Evolutionary conservation across 2,113 vertebrate genomes (phyloP).

Genomic region (Cisticola juncidis): DNA sequence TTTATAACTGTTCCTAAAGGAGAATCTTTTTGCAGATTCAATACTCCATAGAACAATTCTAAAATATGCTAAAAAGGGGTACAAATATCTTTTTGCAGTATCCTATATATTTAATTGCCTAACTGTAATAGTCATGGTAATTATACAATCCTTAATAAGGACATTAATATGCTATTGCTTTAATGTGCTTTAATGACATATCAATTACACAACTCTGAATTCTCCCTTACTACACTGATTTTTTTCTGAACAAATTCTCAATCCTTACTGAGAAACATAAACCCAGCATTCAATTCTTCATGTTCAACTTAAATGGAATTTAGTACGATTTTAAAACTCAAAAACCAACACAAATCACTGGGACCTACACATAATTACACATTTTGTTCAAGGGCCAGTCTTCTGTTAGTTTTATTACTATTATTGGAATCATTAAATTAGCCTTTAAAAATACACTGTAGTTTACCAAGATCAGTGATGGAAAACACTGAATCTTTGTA

Average conservation of each 20-base stretch:
- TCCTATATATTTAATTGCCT: background rate
- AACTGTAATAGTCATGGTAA: background rate
- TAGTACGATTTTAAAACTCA: background rate
- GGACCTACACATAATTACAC: fast-evolving
- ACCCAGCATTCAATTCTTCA: background rate
- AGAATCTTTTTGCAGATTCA: background rate
- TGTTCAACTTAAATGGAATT: background rate
- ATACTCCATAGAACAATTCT: background rate
- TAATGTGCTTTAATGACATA: background rate
- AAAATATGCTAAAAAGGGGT: background rate
- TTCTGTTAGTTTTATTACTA: background rate
- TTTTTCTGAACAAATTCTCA: background rate
- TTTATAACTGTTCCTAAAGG: background rate
- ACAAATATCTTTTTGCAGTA: background rate
- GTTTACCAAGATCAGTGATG: background rate
- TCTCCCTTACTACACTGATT: background rate
- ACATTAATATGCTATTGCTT: background rate
- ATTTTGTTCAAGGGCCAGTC: background rate
- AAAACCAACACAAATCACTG: background rate
- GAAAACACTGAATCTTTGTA: background rate
- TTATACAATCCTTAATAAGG: background rate
- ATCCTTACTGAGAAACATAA: background rate
- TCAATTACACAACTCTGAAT: background rate
- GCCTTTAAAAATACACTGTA: background rate
- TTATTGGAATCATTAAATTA: background rate